Conservation (phyloP, 2,888 invertebrate genomes). For the Helicoverpa assulta region DNA sequence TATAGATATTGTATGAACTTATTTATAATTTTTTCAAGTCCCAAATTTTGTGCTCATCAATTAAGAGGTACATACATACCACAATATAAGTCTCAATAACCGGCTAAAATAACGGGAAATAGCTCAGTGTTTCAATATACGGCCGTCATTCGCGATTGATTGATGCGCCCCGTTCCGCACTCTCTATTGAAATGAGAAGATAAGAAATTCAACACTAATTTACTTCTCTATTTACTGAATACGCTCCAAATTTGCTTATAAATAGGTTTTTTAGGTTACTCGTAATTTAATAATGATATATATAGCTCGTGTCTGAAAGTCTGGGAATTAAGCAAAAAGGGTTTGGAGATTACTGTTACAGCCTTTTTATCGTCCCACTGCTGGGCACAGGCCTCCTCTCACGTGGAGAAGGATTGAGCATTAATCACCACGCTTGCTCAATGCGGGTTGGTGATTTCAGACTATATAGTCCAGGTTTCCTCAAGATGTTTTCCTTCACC, state of each 20-base stretch:
- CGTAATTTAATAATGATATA: constrained; percentile 6
- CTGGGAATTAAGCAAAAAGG: too few species aligned
- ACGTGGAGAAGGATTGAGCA: too few species aligned
- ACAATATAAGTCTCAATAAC: constrained; percentile 11
- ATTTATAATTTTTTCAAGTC: neutral
- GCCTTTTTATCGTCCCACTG: too few species aligned
- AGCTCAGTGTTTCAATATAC: constrained; percentile 70
- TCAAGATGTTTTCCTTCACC: too few species aligned
- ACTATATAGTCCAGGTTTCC: too few species aligned
- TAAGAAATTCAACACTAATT: constrained; percentile 74
- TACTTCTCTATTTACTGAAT: constrained; percentile 67
- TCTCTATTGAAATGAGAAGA: constrained; percentile 64
- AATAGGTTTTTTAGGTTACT: constrained; percentile 56
- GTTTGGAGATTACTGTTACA: too few species aligned
- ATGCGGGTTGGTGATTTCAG: too few species aligned
- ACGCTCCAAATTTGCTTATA: constrained; percentile 62
- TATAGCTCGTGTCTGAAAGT: too few species aligned
- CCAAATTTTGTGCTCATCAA: neutral
- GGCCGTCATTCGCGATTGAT: constrained; percentile 73
- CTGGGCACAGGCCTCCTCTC: too few species aligned
- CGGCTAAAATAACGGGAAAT: constrained; percentile 46
- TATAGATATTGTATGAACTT: too few species aligned
- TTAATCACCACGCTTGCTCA: too few species aligned
- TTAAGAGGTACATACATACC: neutral
- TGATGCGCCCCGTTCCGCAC: constrained; percentile 66